phyloP scores from a whole-genome alignment of 2,888 invertebrate species.

The Drosophila mimetica region DNA sequence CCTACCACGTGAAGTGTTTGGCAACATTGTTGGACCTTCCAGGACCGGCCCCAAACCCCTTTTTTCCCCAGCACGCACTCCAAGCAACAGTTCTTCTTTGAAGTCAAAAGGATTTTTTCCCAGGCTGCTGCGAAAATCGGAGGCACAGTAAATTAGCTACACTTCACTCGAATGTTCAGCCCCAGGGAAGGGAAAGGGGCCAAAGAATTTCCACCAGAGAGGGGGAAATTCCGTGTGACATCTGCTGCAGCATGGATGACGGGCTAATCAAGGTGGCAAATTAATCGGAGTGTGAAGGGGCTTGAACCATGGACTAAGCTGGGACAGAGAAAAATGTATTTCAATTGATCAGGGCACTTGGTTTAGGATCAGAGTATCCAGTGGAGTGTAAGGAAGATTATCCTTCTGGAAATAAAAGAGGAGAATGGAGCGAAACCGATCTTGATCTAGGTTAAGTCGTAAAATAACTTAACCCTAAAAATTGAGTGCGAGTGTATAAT shows the following conservation, averaged over 20 bases:
- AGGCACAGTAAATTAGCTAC: slow-evolving; percentile 72
- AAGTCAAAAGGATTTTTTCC: slow-evolving; percentile 66
- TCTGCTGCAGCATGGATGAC: slow-evolving; percentile 12
- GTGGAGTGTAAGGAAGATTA: neutral
- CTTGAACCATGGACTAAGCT: neutral
- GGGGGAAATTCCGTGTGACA: slow-evolving; percentile 19
- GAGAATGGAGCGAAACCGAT: neutral
- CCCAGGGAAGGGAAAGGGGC: slow-evolving; percentile 10
- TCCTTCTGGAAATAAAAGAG: neutral
- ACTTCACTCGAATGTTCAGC: slow-evolving; percentile 28
- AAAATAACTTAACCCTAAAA: too few species aligned
- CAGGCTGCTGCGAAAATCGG: slow-evolving; percentile 40
- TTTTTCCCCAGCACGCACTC: slow-evolving; percentile 43
- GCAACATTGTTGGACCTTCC: slow-evolving; percentile 57
- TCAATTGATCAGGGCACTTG: neutral
- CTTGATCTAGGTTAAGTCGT: too few species aligned
- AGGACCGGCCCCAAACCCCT: slow-evolving; percentile 5
- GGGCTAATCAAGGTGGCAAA: slow-evolving; percentile 32
- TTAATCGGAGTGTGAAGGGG: neutral
- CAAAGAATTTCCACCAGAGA: neutral
- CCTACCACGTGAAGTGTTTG: slow-evolving; percentile 74
- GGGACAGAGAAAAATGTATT: neutral
- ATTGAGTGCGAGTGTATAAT: too few species aligned
- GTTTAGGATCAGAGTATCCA: neutral
- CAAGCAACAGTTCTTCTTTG: slow-evolving; percentile 78